Evolutionary conservation across 2,113 vertebrate species (phyloP).

Genomic region (Microtus ochrogaster): DNA sequence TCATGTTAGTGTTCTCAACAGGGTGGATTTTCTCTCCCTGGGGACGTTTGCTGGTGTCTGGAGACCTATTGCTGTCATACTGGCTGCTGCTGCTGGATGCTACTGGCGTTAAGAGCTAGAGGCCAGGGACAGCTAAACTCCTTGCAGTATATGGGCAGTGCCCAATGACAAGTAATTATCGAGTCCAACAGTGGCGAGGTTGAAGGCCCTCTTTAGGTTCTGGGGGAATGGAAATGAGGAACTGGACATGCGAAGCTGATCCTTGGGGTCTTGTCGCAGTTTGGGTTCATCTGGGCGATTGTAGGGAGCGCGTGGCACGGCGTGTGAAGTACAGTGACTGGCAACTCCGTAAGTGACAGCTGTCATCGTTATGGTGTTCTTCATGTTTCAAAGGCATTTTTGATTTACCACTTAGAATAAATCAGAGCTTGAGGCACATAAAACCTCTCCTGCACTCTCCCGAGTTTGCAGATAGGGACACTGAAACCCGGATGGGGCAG

Average conservation of each 20-base stretch:
- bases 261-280: not conserved
- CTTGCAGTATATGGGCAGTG: not conserved
- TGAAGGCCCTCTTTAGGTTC: slow-evolving; percentile 21
- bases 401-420: slow-evolving; percentile 8
- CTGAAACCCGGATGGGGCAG: not conserved
- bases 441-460: not conserved
- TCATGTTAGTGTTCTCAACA: not conserved
- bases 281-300: not conserved
- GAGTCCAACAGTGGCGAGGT: not conserved
- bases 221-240: not conserved
- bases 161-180: not conserved
- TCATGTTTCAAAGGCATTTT: slow-evolving; percentile 14
- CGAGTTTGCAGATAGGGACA: not conserved
- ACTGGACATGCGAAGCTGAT: not conserved
- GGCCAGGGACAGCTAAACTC: not conserved
- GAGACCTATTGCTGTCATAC: slow-evolving; percentile 36
- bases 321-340: not conserved
- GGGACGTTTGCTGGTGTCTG: slow-evolving; percentile 39
- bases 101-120: not conserved
- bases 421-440: not conserved
- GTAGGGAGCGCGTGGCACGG: not conserved
- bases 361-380: not conserved
- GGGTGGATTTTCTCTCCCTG: slow-evolving; percentile 21
- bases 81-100: not conserved
- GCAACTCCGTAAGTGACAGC: not conserved